Base-by-base conservation (phyloP, 2,797 vertebrate genomes). In the Malurus splendens region DNA sequence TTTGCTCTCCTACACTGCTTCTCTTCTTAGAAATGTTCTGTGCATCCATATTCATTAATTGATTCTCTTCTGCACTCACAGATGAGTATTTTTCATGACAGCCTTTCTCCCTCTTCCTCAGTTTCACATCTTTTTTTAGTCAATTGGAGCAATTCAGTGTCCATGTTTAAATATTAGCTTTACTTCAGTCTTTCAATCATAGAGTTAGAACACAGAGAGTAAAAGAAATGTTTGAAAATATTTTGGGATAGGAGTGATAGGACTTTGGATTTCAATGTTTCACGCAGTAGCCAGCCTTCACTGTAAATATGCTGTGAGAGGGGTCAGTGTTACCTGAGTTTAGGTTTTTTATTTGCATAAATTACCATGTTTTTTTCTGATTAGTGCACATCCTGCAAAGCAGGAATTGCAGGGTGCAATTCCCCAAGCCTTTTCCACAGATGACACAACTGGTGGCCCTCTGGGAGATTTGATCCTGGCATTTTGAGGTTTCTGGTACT, bases 361-460 rank as follows among this genome's bases (percentile, higher is more conserved):
- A 62, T 79, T 41, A 12, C 4, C 39, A 32, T 14, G 2, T 5
- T 23, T 47, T 42, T 68, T 64, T 17, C 24, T 39, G 14, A 10
- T 70, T 12, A 25, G 14, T 10, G 22, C 30, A 15, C 17, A 11
- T 51, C 10, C 36, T 23, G 19, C 47, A 44, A 10, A 61, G 2
- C 3, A 44, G 38, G 18, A 73, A 10, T 25, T 36, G 32, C 10
- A 25, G 33, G 24, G 30, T 5, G 6, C 9, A 33, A 68, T 24
- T 38, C 16, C n/a, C 23, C 42, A 38, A 28, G 23, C 32, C n/a
- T 65, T 23, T 59, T 72, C 23, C 7, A 4, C 16, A 23, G 24
- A 41, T 20, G 13, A 22, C 3, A 1, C 4, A 6, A 0, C 9
- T 82, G 47, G 18, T 87, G 42, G 18, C 14, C 0, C 0, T 52